phyloP scores from a whole-genome alignment of 1,140 invertebrate species.

The Hyphantria cunea region DNA sequence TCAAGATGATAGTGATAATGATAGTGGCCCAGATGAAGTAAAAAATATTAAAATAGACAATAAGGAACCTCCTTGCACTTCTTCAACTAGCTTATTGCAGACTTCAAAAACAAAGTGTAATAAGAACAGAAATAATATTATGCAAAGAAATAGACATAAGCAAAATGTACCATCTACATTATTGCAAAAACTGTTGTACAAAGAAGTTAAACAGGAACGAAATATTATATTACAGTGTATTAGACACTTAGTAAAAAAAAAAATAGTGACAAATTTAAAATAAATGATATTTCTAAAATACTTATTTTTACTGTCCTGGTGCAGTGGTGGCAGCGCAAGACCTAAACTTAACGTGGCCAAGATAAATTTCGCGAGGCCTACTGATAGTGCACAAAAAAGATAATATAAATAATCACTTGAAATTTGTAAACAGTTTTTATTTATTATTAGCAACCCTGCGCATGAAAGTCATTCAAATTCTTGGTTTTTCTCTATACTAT shows the following conservation, averaged over 20 bases:
- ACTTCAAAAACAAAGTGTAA: conserved; percentile 5
- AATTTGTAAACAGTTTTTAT: too few relatives aligned
- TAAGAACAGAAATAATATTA: conserved; percentile 21
- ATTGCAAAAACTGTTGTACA: conserved; percentile 83
- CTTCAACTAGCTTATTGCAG: neutral
- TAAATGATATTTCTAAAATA: conserved; percentile 3
- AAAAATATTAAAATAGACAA: conserved; percentile 23
- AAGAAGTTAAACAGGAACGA: conserved; percentile 87
- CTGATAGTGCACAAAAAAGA: too few relatives aligned
- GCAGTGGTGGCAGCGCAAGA: neutral
- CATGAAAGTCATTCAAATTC: too few relatives aligned
- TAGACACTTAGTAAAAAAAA: conserved; percentile 86
- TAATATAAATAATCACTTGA: too few relatives aligned
- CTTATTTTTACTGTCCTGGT: neutral
- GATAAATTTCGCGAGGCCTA: too few relatives aligned
- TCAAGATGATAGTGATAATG: conserved; percentile 57
- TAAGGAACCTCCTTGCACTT: conserved; percentile 1
- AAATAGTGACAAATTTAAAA: conserved; percentile 80
- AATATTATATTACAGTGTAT: conserved; percentile 90
- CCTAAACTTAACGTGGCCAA: too few relatives aligned
- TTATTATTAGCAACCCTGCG: too few relatives aligned
- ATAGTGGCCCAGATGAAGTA: conserved; percentile 76
- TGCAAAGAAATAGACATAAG: conserved; percentile 40
- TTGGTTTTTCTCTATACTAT: too few relatives aligned
- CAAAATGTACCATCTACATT: conserved; percentile 71